Conservation (phyloP, 1,140 invertebrate genomes). For the Ceratosolen fusciceps region DNA sequence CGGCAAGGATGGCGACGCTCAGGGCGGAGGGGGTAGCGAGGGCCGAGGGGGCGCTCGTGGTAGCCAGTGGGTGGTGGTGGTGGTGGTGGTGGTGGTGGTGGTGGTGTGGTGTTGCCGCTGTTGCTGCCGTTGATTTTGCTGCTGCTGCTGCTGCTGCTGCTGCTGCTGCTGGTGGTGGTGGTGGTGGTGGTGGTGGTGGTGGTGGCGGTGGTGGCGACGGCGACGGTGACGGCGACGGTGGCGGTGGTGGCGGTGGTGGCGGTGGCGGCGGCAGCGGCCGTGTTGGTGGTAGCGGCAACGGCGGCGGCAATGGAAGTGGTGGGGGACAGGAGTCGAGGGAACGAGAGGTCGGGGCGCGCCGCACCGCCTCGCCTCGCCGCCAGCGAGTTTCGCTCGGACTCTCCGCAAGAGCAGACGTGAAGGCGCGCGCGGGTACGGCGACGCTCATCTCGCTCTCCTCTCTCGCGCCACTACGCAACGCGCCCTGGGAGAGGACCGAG, state of each 20-base stretch:
- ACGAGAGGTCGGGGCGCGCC: slow-evolving; percentile 42
- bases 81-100: not conserved
- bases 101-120: too few relatives aligned
- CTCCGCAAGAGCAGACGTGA: slow-evolving; percentile 33
- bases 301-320: not conserved
- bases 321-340: not conserved
- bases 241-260: not conserved
- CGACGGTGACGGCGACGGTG: not conserved
- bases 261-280: not conserved
- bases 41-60: not conserved
- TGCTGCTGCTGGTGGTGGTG: not conserved
- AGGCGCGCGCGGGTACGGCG: slow-evolving; percentile 16
- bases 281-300: not conserved
- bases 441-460: slow-evolving; percentile 30
- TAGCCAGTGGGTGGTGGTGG: not conserved
- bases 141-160: too few relatives aligned
- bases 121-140: too few relatives aligned
- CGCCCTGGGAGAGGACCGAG: not conserved
- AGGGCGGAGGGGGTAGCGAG: slow-evolving; percentile 5
- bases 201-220: not conserved
- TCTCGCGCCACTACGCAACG: slow-evolving; percentile 25
- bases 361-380: slow-evolving; percentile 21
- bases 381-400: slow-evolving; percentile 43
- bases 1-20: too few relatives aligned
- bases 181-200: not conserved